A percentile compares a stretch with the other conserved stretches of the same genome.
phyloP scores from a whole-genome alignment of 92 coral and sea anemone species.

The Porites lobata region DNA sequence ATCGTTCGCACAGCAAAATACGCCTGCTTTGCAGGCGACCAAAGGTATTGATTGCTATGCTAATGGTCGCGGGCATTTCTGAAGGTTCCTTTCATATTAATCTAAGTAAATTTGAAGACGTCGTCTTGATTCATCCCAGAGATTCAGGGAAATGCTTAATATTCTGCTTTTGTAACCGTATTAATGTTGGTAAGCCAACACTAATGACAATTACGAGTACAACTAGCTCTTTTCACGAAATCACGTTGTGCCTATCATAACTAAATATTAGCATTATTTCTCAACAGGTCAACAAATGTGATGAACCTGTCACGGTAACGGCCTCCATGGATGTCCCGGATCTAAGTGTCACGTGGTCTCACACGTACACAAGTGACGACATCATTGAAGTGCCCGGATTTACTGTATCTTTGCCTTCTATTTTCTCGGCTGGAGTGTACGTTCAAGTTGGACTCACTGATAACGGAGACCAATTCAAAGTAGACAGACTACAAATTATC shows the following conservation, averaged over 20 bases:
- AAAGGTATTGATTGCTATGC: not conserved
- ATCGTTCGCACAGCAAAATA: too few relatives aligned
- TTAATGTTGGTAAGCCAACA: not conserved
- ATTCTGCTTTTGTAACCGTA: not conserved
- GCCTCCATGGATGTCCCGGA: constrained; percentile 76
- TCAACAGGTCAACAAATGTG: constrained; percentile 64
- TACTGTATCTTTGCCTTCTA: constrained; percentile 13
- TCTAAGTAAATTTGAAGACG: too few relatives aligned
- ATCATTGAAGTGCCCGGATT: constrained; percentile 74
- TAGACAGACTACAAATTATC: too few relatives aligned
- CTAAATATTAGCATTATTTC: not conserved
- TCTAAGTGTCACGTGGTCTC: constrained; percentile 68
- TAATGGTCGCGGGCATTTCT: not conserved
- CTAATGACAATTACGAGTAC: too few relatives aligned
- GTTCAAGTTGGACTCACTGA: constrained; percentile 53
- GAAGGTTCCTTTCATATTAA: too few relatives aligned
- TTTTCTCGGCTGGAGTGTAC: constrained; percentile 58
- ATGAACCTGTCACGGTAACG: constrained; percentile 71
- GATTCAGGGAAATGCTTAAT: not conserved
- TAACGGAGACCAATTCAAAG: constrained; percentile 16
- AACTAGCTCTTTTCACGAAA: too few relatives aligned
- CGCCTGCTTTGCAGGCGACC: too few relatives aligned
- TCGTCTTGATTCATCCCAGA: too few relatives aligned
- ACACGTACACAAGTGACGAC: constrained; percentile 64
- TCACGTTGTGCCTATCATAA: too few relatives aligned